These are phyloP conservation scores for Colius striatus DNA, from an alignment of 2,113 vertebrate species.

Conservation along the genomic window DNA sequence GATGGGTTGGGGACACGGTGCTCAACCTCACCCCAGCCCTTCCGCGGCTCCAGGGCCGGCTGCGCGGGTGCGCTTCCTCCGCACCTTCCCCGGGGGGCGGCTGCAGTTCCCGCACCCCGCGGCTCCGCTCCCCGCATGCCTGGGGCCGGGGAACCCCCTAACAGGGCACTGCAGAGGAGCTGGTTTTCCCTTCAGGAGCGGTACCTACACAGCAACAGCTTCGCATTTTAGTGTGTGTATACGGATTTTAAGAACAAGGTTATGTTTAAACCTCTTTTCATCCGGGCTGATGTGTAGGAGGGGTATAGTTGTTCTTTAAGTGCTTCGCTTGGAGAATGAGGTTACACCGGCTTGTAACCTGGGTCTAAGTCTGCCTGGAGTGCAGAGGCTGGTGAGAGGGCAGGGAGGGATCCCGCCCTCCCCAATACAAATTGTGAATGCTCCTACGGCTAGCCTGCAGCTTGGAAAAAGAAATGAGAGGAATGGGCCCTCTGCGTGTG, in stretches of 20 bases:
- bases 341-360: not conserved
- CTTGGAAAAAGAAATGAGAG: not conserved
- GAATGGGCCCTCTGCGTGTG: not conserved
- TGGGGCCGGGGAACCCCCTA: not conserved
- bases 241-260: not conserved
- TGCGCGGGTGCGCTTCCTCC: not conserved
- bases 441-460: not conserved
- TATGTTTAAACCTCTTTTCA: not conserved
- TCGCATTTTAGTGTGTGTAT: accelerated
- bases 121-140: not conserved
- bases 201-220: not conserved
- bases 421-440: too few relatives aligned
- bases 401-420: not conserved
- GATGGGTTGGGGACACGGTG: not conserved
- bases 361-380: not conserved
- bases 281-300: not conserved
- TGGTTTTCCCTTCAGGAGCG: accelerated
- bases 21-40: accelerated
- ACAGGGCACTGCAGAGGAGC: not conserved
- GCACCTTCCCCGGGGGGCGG: not conserved
- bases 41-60: not conserved
- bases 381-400: accelerated
- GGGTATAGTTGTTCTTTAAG: not conserved
- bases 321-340: not conserved
- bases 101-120: not conserved